Evolutionary conservation across 1,140 invertebrate species (phyloP), one percentile per base, ranked within the genome.

Genomic region (Lucilia sericata): DNA sequence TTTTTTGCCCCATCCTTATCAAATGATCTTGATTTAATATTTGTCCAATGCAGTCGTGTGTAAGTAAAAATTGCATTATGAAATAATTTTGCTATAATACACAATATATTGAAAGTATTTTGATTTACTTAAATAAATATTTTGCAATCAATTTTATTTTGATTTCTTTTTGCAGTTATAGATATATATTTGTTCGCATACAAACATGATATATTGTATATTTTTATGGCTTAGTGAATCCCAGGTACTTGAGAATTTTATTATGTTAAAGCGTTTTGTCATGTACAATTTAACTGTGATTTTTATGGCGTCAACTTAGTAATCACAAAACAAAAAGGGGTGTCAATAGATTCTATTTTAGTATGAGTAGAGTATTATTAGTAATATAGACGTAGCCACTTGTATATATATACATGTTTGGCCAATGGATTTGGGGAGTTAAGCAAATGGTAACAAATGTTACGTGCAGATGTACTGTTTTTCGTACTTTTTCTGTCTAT

Each of bases 211-310:
- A n/a, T 17, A 60, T 60, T 51, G 34, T 55, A 60, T 65, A 70
- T 76, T 81, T 85, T 90, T 90, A 90, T 88, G 88, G 87, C 86
- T 90, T 89, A 90, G 88, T 88, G 87, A 90, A 90, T 90, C 88
- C 88, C 87, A 85, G 19, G 49, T 86, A 90, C 88, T 90, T 87
- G 88, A 88, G 74, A 85, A 70, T 74, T 84, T 70, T 86, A 83
- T 51, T 47, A 42, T 76, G 74, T 30, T 36, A 36, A 76, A 76
- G 9, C n/a, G 70, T 74, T 42, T 74, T 74, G 70, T n/a, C 17
- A 74, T 74, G 70, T 74, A 25, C 17, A 21, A 74, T 74, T 70
- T 74, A 81, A 84, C 86, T 85, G 87, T 89, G 88, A 89, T 89
- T 89, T 89, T 89, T 89, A 89, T 89, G 88, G 88, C 86, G 85